Conservation (phyloP, 2,888 invertebrate species). For the Brenthis ino region DNA sequence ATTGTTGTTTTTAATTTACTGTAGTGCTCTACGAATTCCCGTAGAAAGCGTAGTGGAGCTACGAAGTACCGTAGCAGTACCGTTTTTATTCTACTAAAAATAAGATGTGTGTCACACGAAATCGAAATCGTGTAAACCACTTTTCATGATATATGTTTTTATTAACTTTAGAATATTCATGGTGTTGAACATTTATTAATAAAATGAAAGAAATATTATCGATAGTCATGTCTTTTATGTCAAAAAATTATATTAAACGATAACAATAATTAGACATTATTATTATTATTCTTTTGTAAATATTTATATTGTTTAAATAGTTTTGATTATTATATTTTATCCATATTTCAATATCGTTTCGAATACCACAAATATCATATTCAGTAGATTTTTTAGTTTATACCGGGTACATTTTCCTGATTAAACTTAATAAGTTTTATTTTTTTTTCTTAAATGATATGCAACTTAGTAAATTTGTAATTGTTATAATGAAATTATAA, state of each 20-base stretch:
- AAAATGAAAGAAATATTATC: background rate
- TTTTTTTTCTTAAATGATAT: no score
- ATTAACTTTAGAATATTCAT: conserved; percentile 1
- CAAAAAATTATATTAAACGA: background rate
- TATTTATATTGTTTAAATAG: no score
- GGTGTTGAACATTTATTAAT: background rate
- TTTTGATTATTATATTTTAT: no score
- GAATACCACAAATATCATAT: no score
- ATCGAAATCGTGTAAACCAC: conserved; percentile 19
- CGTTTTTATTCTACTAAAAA: conserved; percentile 33
- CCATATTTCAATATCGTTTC: no score
- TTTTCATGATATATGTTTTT: background rate
- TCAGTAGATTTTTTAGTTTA: no score
- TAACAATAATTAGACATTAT: no score
- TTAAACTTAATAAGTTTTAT: no score
- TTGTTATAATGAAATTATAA: no score
- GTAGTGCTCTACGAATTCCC: conserved; percentile 29
- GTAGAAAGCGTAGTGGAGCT: conserved; percentile 26
- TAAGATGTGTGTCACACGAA: conserved; percentile 29
- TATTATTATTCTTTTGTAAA: no score
- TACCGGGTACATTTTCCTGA: no score
- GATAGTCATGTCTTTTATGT: background rate
- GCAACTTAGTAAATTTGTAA: no score
- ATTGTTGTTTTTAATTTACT: conserved; percentile 14
- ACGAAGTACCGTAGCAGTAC: conserved; percentile 32